Evolutionary conservation across 1,140 invertebrate genomes (phyloP).

Genomic region (Drosophila pseudoananassae): DNA sequence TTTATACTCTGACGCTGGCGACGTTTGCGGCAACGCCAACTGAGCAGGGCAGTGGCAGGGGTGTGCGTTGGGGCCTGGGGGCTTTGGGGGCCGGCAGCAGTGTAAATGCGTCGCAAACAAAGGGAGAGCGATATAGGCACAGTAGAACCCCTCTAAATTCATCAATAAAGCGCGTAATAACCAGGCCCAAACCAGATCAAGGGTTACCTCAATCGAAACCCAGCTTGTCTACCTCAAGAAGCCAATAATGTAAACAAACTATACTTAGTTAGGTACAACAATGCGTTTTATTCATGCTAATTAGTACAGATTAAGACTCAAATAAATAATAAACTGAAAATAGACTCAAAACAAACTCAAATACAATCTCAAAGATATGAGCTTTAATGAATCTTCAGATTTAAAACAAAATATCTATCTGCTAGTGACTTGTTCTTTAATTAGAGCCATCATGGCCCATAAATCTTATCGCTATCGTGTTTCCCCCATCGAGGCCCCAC

Average conservation of each 20-base stretch:
- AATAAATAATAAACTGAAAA: background rate
- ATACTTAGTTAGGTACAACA: no score
- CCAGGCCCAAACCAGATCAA: no score
- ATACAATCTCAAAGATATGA: no score
- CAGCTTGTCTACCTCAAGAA: background rate
- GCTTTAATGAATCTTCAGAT: background rate
- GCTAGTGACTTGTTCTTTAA: no score
- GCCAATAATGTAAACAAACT: background rate
- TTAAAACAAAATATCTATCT: background rate
- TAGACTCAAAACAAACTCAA: background rate
- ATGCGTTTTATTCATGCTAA: no score
- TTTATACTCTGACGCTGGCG: slow-evolving; percentile 50
- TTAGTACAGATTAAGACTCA: no score
- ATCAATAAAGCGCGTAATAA: background rate
- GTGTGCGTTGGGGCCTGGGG: background rate
- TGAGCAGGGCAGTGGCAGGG: background rate
- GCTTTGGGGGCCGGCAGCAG: background rate
- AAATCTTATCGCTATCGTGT: background rate
- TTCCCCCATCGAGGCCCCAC: background rate
- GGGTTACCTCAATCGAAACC: background rate
- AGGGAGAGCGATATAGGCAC: slow-evolving; percentile 16
- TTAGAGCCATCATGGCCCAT: background rate
- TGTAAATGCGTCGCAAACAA: slow-evolving; percentile 46
- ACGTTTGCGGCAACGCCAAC: slow-evolving; percentile 5
- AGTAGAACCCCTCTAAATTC: slow-evolving; percentile 4